Conservation (phyloP, 2,888 invertebrate species). For the Machimus rusticus region DNA sequence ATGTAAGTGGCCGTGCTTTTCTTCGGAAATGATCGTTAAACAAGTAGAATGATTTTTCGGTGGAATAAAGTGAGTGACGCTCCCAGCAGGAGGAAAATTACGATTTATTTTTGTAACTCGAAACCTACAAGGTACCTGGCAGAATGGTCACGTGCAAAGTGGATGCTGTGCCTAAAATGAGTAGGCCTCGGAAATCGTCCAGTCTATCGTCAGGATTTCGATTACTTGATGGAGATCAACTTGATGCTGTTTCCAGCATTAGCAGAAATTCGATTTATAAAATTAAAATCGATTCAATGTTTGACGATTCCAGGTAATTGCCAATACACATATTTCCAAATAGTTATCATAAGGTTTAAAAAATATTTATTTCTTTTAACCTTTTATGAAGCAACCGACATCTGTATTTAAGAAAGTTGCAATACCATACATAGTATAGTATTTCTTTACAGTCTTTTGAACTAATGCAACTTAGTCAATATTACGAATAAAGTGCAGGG, state of each 20-base stretch:
- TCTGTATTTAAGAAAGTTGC: no score
- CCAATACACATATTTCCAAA: no score
- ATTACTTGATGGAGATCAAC: constrained; percentile 61
- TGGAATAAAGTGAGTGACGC: background rate
- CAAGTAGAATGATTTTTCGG: background rate
- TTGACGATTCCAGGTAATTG: constrained; percentile 72
- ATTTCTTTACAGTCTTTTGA: background rate
- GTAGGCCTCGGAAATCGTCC: constrained; percentile 55
- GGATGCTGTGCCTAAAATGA: constrained; percentile 59
- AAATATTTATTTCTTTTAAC: no score
- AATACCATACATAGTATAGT: no score
- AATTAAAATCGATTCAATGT: constrained; percentile 86
- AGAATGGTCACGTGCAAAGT: constrained; percentile 63
- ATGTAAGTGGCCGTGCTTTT: background rate
- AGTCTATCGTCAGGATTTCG: constrained; percentile 62
- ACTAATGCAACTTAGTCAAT: background rate
- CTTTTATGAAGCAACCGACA: no score
- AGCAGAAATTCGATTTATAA: constrained; percentile 75
- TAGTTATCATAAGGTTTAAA: no score
- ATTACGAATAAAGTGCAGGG: background rate
- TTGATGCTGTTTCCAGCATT: constrained; percentile 61
- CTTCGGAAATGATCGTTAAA: background rate
- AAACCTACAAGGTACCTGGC: background rate
- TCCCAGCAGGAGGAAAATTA: background rate
- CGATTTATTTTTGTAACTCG: background rate